Conservation (phyloP, 2,113 vertebrate species). For the Osmerus mordax region DNA sequence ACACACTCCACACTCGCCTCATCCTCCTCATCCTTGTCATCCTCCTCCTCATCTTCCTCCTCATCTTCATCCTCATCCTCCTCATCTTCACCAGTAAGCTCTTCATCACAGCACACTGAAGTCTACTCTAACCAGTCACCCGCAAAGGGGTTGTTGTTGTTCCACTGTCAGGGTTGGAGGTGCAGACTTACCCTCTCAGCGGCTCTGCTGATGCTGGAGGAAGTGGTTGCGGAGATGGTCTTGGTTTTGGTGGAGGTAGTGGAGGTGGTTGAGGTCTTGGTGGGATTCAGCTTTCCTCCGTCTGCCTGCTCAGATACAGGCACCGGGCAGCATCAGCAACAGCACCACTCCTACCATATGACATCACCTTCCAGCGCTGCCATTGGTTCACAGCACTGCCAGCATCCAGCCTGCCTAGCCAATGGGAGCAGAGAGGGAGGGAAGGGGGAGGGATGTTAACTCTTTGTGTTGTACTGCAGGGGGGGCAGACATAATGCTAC, state of each 20-base stretch:
- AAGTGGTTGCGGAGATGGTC: neutral
- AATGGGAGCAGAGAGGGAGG: conserved; percentile 44
- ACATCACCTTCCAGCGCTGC: conserved; percentile 69
- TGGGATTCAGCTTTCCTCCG: neutral
- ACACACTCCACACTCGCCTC: neutral
- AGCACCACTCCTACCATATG: conserved; percentile 70
- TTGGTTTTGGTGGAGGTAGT: neutral
- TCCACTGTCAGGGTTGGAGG: too few species aligned
- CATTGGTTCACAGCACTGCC: conserved; percentile 67
- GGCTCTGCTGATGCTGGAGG: conserved; percentile 7
- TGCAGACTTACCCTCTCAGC: conserved; percentile 42
- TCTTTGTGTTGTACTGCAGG: conserved; percentile 62
- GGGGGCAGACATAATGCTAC: conserved; percentile 33
- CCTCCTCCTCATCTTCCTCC: neutral
- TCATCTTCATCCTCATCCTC: neutral
- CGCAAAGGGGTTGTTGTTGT: too few species aligned
- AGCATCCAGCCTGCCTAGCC: conserved; percentile 54
- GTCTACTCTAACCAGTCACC: too few species aligned
- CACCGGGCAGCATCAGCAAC: conserved; percentile 75
- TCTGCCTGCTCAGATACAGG: conserved; percentile 66
- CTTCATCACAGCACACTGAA: too few species aligned
- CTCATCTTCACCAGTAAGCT: too few species aligned
- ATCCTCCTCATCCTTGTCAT: neutral
- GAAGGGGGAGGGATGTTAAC: conserved; percentile 44
- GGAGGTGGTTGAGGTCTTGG: neutral